Evolutionary conservation across 2,113 vertebrate species (phyloP).

Genomic region (Hassar affinis): DNA sequence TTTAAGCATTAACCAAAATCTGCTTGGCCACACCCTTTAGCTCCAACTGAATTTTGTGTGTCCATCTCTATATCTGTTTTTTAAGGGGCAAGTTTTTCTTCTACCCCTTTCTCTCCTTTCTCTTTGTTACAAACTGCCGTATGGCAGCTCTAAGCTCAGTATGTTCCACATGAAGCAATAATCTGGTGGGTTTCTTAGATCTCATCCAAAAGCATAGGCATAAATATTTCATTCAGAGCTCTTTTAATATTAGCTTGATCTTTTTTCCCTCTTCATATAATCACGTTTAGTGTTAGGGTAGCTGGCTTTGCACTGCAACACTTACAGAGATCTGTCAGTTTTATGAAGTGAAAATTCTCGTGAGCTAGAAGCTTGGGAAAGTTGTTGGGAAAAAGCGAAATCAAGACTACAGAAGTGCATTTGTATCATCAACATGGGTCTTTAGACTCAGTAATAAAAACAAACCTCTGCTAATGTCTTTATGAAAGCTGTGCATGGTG

Average conservation of each 20-base stretch:
- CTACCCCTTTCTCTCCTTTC: no score
- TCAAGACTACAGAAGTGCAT: slow-evolving; percentile 21
- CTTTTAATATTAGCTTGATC: not conserved
- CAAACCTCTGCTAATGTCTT: slow-evolving; percentile 13
- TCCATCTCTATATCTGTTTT: slow-evolving; percentile 6
- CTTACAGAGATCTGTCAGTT: slow-evolving; percentile 29
- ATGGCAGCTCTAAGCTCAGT: not conserved
- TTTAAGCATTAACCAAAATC: slow-evolving; percentile 23
- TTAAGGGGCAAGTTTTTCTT: not conserved
- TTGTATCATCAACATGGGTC: slow-evolving; percentile 16
- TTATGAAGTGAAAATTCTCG: slow-evolving; percentile 42
- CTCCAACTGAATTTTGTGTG: not conserved
- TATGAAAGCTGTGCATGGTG: slow-evolving; percentile 1
- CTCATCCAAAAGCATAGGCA: not conserved
- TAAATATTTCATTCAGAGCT: slow-evolving; percentile 17
- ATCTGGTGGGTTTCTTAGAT: not conserved
- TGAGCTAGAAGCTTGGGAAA: slow-evolving; percentile 17
- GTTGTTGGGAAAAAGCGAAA: slow-evolving; percentile 34
- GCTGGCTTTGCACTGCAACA: slow-evolving; percentile 13
- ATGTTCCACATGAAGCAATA: not conserved
- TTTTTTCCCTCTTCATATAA: slow-evolving; percentile 5
- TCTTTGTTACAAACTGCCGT: not conserved
- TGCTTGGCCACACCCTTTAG: slow-evolving; percentile 5
- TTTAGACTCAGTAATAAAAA: slow-evolving; percentile 37
- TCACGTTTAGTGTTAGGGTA: slow-evolving; percentile 6